Conservation (phyloP, 1,140 invertebrate genomes). For the Drosophila pruinosa region DNA sequence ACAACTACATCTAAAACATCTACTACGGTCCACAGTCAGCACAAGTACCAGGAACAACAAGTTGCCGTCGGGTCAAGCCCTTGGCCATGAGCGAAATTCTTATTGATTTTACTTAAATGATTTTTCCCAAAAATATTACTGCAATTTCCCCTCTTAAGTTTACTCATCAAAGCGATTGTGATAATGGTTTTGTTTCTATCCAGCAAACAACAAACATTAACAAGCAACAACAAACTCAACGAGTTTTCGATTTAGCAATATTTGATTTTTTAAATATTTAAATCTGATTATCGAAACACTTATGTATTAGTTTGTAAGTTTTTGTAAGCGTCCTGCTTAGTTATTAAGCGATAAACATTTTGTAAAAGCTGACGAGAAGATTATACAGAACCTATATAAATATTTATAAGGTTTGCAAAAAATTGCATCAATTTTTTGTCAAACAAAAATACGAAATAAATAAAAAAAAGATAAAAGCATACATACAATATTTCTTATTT, state of each 20-base stretch:
- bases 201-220: conserved; percentile 34
- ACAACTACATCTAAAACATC: conserved; percentile 9
- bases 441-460: conserved; percentile 54
- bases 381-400: conserved; percentile 18
- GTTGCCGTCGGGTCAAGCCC: not conserved
- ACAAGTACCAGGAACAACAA: conserved; percentile 52
- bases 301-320: conserved; percentile 36
- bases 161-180: conserved; percentile 83
- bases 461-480: conserved; percentile 28
- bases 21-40: conserved; percentile 39
- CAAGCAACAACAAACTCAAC: conserved; percentile 24
- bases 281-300: conserved; percentile 24
- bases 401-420: conserved; percentile 64
- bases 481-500: not conserved
- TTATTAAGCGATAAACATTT: conserved; percentile 17
- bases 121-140: conserved; percentile 12
- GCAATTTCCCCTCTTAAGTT: conserved; percentile 38
- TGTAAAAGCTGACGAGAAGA: conserved; percentile 36
- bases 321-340: conserved; percentile 19
- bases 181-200: conserved; percentile 80
- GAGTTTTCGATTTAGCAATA: conserved; percentile 52
- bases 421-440: conserved; percentile 81
- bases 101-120: conserved; percentile 18
- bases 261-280: conserved; percentile 42
- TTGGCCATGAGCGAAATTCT: not conserved